phyloP scores from a whole-genome alignment of 2,797 vertebrate species.

The Phyllotis vaccarum region DNA sequence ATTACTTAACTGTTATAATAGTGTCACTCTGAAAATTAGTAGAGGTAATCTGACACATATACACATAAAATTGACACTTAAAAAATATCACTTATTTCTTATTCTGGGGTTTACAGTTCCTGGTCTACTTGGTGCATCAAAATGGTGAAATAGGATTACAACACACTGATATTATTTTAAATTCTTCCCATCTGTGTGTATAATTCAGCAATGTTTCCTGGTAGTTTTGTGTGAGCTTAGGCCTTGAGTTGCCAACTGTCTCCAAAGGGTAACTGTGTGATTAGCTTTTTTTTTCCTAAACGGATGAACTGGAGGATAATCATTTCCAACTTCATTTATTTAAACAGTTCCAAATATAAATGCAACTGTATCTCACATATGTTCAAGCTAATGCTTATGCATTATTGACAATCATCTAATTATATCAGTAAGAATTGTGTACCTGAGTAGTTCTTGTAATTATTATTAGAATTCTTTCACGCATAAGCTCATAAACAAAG shows the following conservation, averaged over 20 bases:
- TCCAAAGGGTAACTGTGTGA: not conserved
- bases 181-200: not conserved
- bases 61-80: not conserved
- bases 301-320: not conserved
- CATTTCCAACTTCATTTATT: not conserved
- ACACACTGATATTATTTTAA: not conserved
- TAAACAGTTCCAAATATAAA: not conserved
- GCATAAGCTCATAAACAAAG: constrained; percentile 43
- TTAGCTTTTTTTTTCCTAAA: constrained; percentile 20
- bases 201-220: not conserved
- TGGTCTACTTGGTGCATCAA: not conserved
- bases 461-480: constrained; percentile 59
- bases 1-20: not conserved
- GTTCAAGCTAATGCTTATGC: not conserved
- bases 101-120: not conserved
- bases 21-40: not conserved
- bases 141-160: constrained; percentile 10
- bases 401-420: constrained; percentile 60
- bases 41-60: not conserved
- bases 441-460: constrained; percentile 62
- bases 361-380: not conserved
- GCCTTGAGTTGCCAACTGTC: not conserved
- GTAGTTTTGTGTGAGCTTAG: not conserved
- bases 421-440: constrained; percentile 46
- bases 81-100: not conserved